Conservation (phyloP, 37 sponge, comb jelly and placozoan species). For the Chondrilla cf. caribensis region DNA sequence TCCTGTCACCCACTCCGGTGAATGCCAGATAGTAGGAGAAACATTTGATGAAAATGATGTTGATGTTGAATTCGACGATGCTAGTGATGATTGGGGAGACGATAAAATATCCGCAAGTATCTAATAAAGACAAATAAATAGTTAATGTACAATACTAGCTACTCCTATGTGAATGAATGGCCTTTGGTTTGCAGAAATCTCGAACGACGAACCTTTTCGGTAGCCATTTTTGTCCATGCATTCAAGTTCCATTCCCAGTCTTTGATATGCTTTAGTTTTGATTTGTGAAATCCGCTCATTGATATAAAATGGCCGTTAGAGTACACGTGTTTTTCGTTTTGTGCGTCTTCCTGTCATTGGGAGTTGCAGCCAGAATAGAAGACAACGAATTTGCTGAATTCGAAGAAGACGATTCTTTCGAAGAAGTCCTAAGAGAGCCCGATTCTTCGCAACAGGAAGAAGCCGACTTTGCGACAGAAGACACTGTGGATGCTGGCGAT, state of each 20-base stretch:
- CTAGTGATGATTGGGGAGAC: no score
- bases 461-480: not conserved
- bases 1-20: not conserved
- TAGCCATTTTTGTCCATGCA: no score
- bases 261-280: not conserved
- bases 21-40: not conserved
- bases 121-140: no score
- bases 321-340: not conserved
- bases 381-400: conserved; percentile 74
- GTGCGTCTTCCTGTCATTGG: not conserved
- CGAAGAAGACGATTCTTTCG: conserved; percentile 36
- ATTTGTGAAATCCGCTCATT: not conserved
- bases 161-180: no score
- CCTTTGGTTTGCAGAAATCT: no score
- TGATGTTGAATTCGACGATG: no score
- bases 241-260: no score
- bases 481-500: not conserved
- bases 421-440: conserved; percentile 30
- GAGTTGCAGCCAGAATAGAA: not conserved
- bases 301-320: not conserved
- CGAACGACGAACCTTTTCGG: no score
- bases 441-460: conserved; percentile 23
- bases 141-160: no score
- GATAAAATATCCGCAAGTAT: no score
- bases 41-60: no score